Evolutionary conservation across 2,797 vertebrate species (phyloP), one percentile per base, ranked within the genome.

Genomic region (Pseudochirops cupreus): DNA sequence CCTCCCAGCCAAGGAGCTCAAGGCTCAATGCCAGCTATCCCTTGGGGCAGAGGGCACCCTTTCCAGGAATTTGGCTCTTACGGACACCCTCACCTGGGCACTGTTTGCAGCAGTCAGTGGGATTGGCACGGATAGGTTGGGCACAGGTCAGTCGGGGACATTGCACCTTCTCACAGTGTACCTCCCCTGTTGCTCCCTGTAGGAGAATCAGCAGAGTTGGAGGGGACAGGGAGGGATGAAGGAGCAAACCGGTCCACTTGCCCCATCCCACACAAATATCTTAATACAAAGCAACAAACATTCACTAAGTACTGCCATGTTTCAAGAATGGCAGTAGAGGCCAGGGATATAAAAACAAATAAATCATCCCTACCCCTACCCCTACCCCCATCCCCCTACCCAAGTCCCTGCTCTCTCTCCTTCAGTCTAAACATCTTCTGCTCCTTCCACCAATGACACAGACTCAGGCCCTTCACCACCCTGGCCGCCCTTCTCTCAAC

Each of bases 161-260:
- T 6, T 99, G 99, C 95, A 99, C 99, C 98, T 99, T 99, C 98
- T 99, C 99, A 0, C 99, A 99, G 98, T 99, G 99, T 9, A 99
- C 99, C 98, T 99, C 99, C 0, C 99, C 99, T 0, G 99, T 99
- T 91, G 99, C 98, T 5, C 99, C 99, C 99, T 99, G 94, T 0
- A 29, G 91, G 93, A 96, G 92, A 82, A 93, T n/a, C 90, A 93
- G n/a, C 91, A 33, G 54, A 87, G 53, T n/a, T 89, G 59, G 31
- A 56, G 11, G 28, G 46, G 46, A 31, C 29, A 52, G 50, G 4
- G 1, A 87, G 62, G 50, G 9, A 2, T 9, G 74, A 93, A 0
- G 28, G 12, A 87, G 39, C 33, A 39, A 95, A 0, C 4, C 12
- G 57, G 33, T 55, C 93, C 46, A 94, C 90, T 91, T 90, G 91